Conservation (phyloP, 2,797 vertebrate genomes). For the Onychomys leucogaster region DNA sequence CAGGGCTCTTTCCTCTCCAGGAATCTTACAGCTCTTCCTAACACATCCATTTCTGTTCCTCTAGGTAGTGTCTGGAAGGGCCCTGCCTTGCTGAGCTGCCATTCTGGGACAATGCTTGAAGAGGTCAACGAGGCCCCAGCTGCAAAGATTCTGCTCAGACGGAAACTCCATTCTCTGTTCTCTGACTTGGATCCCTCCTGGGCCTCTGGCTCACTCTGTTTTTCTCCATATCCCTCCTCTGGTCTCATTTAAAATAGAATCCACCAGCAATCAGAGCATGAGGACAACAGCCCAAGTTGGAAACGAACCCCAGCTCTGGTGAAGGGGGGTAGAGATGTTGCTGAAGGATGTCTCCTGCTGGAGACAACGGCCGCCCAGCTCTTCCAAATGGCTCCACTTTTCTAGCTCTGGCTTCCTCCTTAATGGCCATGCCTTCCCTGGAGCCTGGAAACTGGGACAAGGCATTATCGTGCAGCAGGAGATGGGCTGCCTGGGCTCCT, state of each 20-base stretch:
- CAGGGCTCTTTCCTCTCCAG: fast-evolving
- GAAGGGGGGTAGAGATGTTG: fast-evolving
- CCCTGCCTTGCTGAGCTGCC: background rate
- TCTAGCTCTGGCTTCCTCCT: background rate
- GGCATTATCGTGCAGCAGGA: fast-evolving
- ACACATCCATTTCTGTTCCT: fast-evolving
- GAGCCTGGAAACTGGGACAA: slow-evolving; percentile 59
- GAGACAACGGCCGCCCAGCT: background rate
- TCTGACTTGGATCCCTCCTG: background rate
- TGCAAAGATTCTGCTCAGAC: background rate
- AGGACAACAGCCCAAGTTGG: slow-evolving; percentile 39
- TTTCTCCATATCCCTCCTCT: background rate
- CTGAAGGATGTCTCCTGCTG: background rate
- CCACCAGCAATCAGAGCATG: slow-evolving; percentile 71
- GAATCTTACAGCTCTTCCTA: fast-evolving
- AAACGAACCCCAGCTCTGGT: background rate
- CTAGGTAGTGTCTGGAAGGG: background rate
- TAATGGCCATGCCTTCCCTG: slow-evolving; percentile 21
- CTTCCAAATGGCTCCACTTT: background rate
- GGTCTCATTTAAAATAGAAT: background rate
- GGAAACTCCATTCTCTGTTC: background rate
- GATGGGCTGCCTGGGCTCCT: background rate
- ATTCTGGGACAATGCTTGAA: fast-evolving
- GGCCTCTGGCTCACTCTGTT: background rate
- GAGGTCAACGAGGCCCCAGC: background rate